Percentiles rank a stretch among this genome's conserved stretches.
Evolutionary conservation across 2,113 vertebrate species (phyloP).

Genomic region (Pogona vitticeps): DNA sequence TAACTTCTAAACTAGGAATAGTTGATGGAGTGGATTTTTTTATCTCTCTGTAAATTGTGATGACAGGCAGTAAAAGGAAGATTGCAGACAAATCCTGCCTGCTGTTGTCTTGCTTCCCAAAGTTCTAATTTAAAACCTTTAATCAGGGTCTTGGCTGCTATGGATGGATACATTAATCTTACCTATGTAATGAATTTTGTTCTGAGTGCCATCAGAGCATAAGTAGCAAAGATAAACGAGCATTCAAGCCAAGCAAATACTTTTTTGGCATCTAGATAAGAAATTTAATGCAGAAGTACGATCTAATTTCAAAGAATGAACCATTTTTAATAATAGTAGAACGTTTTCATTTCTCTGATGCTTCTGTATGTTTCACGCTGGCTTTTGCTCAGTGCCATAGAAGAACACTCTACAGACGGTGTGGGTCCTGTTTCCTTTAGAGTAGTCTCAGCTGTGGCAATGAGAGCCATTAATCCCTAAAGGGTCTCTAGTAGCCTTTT

Average conservation of each 20-base stretch:
- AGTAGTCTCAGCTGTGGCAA: not conserved
- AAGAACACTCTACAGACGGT: conserved; percentile 13
- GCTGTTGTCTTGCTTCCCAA: conserved; percentile 34
- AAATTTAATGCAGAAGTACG: conserved; percentile 45
- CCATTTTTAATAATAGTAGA: conserved; percentile 30
- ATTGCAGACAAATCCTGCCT: conserved; percentile 36
- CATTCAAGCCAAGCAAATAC: conserved; percentile 49
- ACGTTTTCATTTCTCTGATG: conserved; percentile 46
- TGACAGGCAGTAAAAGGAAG: conserved; percentile 44
- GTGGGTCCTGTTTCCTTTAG: conserved; percentile 19
- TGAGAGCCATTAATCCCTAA: not conserved
- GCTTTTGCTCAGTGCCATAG: conserved; percentile 7
- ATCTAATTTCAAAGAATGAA: conserved; percentile 49
- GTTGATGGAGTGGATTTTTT: conserved; percentile 52
- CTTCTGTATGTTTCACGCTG: not conserved
- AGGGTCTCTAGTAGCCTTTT: not conserved
- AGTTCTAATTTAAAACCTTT: conserved; percentile 43
- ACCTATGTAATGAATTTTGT: conserved; percentile 54
- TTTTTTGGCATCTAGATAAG: conserved; percentile 47
- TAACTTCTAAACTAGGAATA: conserved; percentile 22
- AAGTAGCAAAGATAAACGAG: conserved; percentile 42
- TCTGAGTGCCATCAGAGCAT: conserved; percentile 48
- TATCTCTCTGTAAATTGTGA: not conserved
- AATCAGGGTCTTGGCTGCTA: conserved; percentile 55
- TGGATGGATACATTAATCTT: conserved; percentile 47